Conservation (phyloP, 2,113 vertebrate species). For the Ceyx margarethae region DNA sequence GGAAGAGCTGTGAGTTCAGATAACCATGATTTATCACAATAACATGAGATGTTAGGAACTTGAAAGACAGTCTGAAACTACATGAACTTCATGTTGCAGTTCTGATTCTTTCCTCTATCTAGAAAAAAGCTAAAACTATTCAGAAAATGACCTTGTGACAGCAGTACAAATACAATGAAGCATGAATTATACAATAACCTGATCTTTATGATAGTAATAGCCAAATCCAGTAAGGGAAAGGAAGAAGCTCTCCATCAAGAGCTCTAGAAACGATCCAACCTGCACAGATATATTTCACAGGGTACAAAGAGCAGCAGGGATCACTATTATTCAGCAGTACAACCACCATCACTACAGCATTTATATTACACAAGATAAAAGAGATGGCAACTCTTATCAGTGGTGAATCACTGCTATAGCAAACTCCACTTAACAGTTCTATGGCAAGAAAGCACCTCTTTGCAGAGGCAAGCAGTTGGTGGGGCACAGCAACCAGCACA, state of each 20-base stretch:
- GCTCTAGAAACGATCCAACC: neutral
- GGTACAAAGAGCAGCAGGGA: neutral
- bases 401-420: neutral
- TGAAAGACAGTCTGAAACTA: neutral
- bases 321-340: neutral
- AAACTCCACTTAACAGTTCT: neutral
- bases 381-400: neutral
- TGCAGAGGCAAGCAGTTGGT: neutral
- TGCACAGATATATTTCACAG: neutral
- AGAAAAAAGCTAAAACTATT: neutral
- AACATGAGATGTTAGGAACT: neutral
- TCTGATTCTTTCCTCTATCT: neutral
- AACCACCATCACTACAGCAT: neutral
- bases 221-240: neutral
- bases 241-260: neutral
- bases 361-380: neutral
- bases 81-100: neutral
- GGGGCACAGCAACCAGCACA: neutral
- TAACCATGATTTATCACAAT: too few species aligned
- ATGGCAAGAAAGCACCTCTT: neutral
- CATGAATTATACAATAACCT: neutral
- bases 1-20: neutral
- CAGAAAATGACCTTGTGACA: neutral
- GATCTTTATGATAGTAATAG: neutral
- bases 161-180: neutral